phyloP scores from a whole-genome alignment of 53 echinoderm and acorn worm species.

The Zoroaster sp. region DNA sequence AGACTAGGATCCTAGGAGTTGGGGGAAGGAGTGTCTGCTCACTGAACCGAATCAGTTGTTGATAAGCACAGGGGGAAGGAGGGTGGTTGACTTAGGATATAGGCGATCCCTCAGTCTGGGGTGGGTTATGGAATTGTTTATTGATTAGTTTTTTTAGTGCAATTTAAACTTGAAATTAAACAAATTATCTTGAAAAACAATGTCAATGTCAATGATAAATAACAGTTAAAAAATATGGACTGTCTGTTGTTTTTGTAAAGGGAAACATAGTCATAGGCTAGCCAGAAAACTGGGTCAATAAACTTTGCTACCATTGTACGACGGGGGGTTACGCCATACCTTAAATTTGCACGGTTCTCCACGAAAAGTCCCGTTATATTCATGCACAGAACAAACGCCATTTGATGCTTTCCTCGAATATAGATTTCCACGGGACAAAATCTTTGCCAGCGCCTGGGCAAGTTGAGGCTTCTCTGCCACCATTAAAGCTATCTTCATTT shows the following conservation, averaged over 20 bases:
- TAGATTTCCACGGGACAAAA: conserved; percentile 85
- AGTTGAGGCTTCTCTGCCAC: conserved; percentile 98
- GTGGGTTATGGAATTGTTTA: too few relatives aligned
- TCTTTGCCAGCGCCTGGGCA: conserved; percentile 94
- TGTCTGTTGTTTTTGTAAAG: neutral
- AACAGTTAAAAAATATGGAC: neutral
- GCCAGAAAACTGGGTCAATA: neutral
- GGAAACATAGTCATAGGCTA: neutral
- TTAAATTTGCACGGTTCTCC: conserved; percentile 89
- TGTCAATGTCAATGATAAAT: neutral
- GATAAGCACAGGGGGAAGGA: too few relatives aligned
- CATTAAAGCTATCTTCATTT: conserved; percentile 92
- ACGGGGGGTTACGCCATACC: too few relatives aligned
- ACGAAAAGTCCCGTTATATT: conserved; percentile 81
- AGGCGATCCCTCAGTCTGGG: too few relatives aligned
- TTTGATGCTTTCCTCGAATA: conserved; percentile 84
- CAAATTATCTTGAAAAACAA: neutral
- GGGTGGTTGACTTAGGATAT: too few relatives aligned
- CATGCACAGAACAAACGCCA: conserved; percentile 93
- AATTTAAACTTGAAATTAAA: neutral
- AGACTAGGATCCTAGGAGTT: too few relatives aligned
- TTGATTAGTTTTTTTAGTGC: too few relatives aligned
- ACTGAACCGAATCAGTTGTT: too few relatives aligned
- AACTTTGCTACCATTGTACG: neutral
- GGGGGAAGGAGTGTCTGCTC: too few relatives aligned